Base-by-base conservation (phyloP, 2,888 invertebrate genomes). In the Rambutsinella grinnellia region DNA sequence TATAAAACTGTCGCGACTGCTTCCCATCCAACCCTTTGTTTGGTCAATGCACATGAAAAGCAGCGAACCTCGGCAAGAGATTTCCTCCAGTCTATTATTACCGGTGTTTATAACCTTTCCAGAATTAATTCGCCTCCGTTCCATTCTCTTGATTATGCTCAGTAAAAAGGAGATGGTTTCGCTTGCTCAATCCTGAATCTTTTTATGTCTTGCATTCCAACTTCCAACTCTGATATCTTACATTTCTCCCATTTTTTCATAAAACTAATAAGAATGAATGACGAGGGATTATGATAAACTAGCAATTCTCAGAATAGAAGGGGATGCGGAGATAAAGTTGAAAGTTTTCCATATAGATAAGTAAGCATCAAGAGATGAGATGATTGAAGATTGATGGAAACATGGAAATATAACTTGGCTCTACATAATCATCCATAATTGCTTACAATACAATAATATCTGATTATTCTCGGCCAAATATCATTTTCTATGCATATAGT, bases 41-140 rank as follows among this genome's bases (percentile, higher is more conserved):
- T 68, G 72, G 69, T 79, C 72, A 74, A 69, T 79, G 79, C 68
- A 62, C 79, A 79, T 53, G 57, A 63, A 74, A 79, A 67, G 61
- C 79, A 79, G 58, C 75, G 75, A 79, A 79, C 70, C 79, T 79
- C 66, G 63, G 75, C 70, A 53, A 74, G 58, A n/a, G 57, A 69
- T 79, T 79, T 67, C 65, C 61, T 72, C 60, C 70, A 70, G 54
- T 21, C 21, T 56, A 27, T 53, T 53, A 46, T 49, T 46, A 54
- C 24, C 63, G n/a, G n/a, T n/a, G n/a, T n/a, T n/a, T n/a, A 69
- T 71, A 71, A 71, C 71, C 63, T 71, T 71, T 71, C 71, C 71
- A 71, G 63, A 65, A 56, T 58, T 75, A 76, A 76, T 79, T 78
- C 76, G 54, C 68, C 71, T 68, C 69, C 74, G 66, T 69, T 76